These are phyloP conservation scores for Eumaeus atala DNA, from an alignment of 1,140 invertebrate genomes.

Conservation along the genomic window DNA sequence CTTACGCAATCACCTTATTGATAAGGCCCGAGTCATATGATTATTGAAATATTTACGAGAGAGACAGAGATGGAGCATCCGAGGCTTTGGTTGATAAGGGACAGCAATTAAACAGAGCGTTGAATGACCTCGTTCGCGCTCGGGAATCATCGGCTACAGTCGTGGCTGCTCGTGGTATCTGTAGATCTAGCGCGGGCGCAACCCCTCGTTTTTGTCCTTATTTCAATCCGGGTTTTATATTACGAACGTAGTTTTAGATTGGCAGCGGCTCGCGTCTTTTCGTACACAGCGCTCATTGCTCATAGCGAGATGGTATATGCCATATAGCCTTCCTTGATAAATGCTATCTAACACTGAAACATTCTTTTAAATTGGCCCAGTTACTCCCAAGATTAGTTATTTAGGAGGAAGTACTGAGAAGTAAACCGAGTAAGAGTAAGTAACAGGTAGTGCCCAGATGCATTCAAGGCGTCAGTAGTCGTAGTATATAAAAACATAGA, in stretches of 20 bases:
- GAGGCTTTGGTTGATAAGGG: not conserved
- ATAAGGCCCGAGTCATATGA: slow-evolving; percentile 4
- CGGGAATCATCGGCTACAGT: slow-evolving; percentile 38
- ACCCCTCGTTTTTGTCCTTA: slow-evolving; percentile 29
- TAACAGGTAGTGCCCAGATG: too few relatives aligned
- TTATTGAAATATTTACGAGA: slow-evolving; percentile 22
- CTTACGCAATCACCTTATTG: slow-evolving; percentile 1
- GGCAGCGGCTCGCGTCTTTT: too few relatives aligned
- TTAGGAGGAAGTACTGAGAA: too few relatives aligned
- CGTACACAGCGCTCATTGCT: too few relatives aligned
- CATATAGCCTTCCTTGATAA: too few relatives aligned
- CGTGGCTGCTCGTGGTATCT: slow-evolving; percentile 45
- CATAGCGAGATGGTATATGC: too few relatives aligned
- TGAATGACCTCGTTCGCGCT: slow-evolving; percentile 50
- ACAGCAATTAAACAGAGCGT: slow-evolving; percentile 28
- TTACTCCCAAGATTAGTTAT: too few relatives aligned
- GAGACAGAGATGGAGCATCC: slow-evolving; percentile 27
- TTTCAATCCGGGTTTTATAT: not conserved
- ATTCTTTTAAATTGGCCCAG: too few relatives aligned
- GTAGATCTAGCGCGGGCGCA: slow-evolving; percentile 42
- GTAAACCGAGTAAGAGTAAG: too few relatives aligned
- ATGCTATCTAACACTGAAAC: too few relatives aligned
- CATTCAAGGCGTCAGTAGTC: too few relatives aligned
- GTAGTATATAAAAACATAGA: too few relatives aligned
- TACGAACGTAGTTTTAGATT: not conserved